phyloP scores from a whole-genome alignment of 2,888 invertebrate genomes.

The Ophonus ardosiacus region DNA sequence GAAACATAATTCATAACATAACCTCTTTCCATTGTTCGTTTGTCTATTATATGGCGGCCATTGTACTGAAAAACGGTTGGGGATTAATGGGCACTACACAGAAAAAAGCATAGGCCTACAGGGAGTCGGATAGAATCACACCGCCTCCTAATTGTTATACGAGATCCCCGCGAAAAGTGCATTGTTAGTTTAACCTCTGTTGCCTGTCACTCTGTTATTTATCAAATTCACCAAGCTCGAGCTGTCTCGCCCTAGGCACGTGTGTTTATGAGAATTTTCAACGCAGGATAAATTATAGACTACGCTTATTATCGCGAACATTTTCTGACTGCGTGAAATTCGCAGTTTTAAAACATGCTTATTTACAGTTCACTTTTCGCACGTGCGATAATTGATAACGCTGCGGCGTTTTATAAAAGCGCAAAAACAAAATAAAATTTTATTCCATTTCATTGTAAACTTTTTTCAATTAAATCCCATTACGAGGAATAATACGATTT shows the following conservation, averaged over 20 bases:
- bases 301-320: not conserved
- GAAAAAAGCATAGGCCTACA: conserved; percentile 11
- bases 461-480: no score
- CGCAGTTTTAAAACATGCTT: not conserved
- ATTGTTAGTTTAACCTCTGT: conserved; percentile 47
- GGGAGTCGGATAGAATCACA: conserved; percentile 1
- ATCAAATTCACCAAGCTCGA: conserved; percentile 23
- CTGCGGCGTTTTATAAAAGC: no score
- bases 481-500: no score
- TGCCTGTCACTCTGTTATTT: conserved; percentile 49
- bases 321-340: not conserved
- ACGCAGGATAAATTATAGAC: conserved; percentile 29
- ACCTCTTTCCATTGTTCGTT: conserved; percentile 48
- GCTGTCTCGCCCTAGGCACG: conserved; percentile 3
- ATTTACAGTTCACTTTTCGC: not conserved
- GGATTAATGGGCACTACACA: conserved; percentile 25
- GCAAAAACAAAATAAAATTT: not conserved
- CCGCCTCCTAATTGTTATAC: conserved; percentile 40
- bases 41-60: conserved; percentile 48
- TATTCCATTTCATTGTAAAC: not conserved
- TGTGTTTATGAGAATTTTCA: conserved; percentile 8
- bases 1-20: conserved; percentile 56
- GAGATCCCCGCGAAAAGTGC: conserved; percentile 20
- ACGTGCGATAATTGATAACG: not conserved
- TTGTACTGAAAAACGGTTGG: conserved; percentile 51